Evolutionary conservation across 2,888 invertebrate genomes (phyloP), one percentile per base, ranked within the genome.

Genomic region (Theretra japonica): DNA sequence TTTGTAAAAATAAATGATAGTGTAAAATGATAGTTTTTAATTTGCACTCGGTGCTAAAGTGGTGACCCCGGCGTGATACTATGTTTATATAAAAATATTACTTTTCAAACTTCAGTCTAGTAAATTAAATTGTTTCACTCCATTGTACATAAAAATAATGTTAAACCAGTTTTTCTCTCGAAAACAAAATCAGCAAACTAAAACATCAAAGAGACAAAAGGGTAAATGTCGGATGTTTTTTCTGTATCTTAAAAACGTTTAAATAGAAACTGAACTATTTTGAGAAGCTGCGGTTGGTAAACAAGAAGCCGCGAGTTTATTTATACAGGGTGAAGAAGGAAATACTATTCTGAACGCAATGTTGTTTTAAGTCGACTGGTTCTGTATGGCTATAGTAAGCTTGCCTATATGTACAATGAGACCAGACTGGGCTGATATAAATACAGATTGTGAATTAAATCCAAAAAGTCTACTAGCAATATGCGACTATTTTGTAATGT

Each of bases 191-290:
- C 53, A 53, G n/a, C 15, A 4, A 58, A 25, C 58, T 25, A n/a
- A 33, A 62, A 33, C 21, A 15, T 15, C 21, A 65, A 23, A 33
- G 48, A 48, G 7, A 33, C 48, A 65, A 65, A 41, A 48, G 6
- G 48, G 23, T n/a, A 15, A 41, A 23, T 11, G 41, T 41, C 21
- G 4, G 4, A 6, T 53, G 15, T 21, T 62, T 21, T 65, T 65
- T 41, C 62, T 23, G 41, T 65, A 65, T 65, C 41, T 41, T 48
- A 65, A 48, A 65, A 41, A 62, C 23, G 23, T 65, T 65, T 65
- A 48, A 65, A 23, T 23, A 65, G 15, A 65, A 48, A 65, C 65
- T 62, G 41, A 48, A 65, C 48, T 65, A 62, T n/a, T 69, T 28
- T 56, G 33, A 25, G 23, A 23, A 50, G 57, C 28, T 58, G 57